A percentile compares a stretch with the other conserved stretches of the same genome.
phyloP scores from a whole-genome alignment of 53 echinoderm and acorn worm genomes.

The Echinometra lucunter region DNA sequence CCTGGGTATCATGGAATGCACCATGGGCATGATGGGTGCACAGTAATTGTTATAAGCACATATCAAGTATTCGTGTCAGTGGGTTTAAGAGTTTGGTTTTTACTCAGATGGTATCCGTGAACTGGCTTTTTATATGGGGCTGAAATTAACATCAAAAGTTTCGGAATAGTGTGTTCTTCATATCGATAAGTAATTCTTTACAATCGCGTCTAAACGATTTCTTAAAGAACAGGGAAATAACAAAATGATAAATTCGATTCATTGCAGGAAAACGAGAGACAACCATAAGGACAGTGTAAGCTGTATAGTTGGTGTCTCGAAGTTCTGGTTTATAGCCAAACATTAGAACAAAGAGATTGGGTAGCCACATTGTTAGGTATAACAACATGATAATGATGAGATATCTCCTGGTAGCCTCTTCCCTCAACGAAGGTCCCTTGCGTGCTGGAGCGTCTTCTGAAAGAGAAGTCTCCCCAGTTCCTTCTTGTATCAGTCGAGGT shows the following conservation, averaged over 20 bases:
- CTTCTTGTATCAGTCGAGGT: background rate
- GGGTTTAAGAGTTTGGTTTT: too few relatives aligned
- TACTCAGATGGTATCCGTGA: too few relatives aligned
- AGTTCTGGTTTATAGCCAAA: slow-evolving; percentile 17
- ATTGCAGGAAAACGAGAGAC: background rate
- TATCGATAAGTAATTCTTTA: background rate
- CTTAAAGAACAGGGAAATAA: background rate
- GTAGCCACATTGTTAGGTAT: background rate
- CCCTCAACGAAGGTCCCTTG: background rate
- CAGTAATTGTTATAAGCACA: too few relatives aligned
- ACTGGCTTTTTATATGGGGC: too few relatives aligned
- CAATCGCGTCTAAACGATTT: slow-evolving; percentile 6
- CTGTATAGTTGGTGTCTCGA: background rate
- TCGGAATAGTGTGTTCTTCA: background rate
- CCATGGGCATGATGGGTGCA: too few relatives aligned
- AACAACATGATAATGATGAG: background rate
- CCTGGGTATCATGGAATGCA: too few relatives aligned
- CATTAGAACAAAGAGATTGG: background rate
- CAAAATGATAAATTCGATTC: slow-evolving; percentile 14
- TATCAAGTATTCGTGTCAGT: too few relatives aligned
- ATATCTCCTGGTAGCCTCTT: background rate
- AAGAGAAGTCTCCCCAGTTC: background rate
- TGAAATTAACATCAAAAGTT: too few relatives aligned
- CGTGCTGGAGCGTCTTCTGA: background rate
- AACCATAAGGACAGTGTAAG: background rate